These are phyloP conservation scores for Melieria picta DNA, from an alignment of 2,888 invertebrate genomes.

Conservation along the genomic window DNA sequence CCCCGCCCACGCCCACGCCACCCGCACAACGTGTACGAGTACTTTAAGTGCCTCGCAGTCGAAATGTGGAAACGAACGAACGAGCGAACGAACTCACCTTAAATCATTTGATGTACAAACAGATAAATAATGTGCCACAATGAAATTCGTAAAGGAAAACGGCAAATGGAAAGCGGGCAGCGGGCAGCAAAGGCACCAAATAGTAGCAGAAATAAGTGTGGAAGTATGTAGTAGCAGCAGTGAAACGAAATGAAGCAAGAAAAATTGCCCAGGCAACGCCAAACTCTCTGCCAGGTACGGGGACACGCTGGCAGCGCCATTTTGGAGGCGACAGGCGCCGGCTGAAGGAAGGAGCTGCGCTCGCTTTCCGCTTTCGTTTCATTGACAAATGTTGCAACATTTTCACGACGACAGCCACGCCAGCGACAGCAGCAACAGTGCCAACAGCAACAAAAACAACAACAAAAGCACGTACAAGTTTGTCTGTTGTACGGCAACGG, in stretches of 20 bases:
- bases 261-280: slow-evolving; percentile 51
- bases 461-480: too few relatives aligned
- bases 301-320: too few relatives aligned
- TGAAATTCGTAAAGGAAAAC: slow-evolving; percentile 41
- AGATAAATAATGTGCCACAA: slow-evolving; percentile 59
- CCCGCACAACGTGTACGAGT: slow-evolving; percentile 8
- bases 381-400: slow-evolving; percentile 38
- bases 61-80: slow-evolving; percentile 2
- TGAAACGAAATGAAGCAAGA: slow-evolving; percentile 59
- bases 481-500: too few relatives aligned
- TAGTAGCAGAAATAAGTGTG: not conserved
- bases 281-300: slow-evolving; percentile 13
- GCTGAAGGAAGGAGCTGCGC: too few relatives aligned
- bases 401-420: slow-evolving; percentile 17
- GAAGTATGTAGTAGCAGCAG: not conserved
- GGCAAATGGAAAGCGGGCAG: slow-evolving; percentile 44
- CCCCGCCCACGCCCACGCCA: too few relatives aligned
- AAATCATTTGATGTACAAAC: slow-evolving; percentile 57
- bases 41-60: not conserved
- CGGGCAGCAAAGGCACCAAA: not conserved
- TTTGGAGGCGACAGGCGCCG: too few relatives aligned
- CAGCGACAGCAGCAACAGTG: slow-evolving; percentile 29
- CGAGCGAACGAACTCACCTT: slow-evolving; percentile 44
- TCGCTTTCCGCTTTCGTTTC: not conserved
- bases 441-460: not conserved